A percentile compares a stretch with the other conserved stretches of the same genome.
phyloP scores from a whole-genome alignment of 2,113 vertebrate genomes.

The Caranx ignobilis region DNA sequence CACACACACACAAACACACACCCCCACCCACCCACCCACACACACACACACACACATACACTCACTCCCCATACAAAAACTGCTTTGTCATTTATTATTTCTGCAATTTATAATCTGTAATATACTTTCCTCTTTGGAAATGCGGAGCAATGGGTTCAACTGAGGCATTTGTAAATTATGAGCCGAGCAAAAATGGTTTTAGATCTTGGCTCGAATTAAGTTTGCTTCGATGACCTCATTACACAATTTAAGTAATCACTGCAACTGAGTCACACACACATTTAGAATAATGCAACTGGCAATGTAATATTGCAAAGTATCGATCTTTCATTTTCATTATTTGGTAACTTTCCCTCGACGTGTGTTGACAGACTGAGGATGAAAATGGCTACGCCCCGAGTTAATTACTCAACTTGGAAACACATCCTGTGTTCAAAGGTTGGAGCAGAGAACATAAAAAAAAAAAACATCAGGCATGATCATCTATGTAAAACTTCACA shows the following conservation, averaged over 20 bases:
- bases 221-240: slow-evolving; percentile 76
- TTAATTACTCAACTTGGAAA: slow-evolving; percentile 75
- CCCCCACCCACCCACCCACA: slow-evolving; percentile 1
- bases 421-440: slow-evolving; percentile 83
- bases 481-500: slow-evolving; percentile 80
- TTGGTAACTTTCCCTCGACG: slow-evolving; percentile 49
- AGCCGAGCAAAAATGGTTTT: slow-evolving; percentile 58
- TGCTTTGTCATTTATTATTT: slow-evolving; percentile 69
- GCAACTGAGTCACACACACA: slow-evolving; percentile 54
- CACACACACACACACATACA: slow-evolving; percentile 30
- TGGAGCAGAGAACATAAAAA: slow-evolving; percentile 67
- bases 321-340: slow-evolving; percentile 69
- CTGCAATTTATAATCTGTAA: slow-evolving; percentile 65
- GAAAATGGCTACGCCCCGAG: slow-evolving; percentile 63
- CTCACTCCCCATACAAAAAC: slow-evolving; percentile 46
- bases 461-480: slow-evolving; percentile 75
- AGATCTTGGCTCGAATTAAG: slow-evolving; percentile 74
- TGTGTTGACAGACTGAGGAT: slow-evolving; percentile 54
- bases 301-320: slow-evolving; percentile 63
- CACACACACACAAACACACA: slow-evolving; percentile 7
- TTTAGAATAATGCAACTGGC: slow-evolving; percentile 65
- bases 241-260: slow-evolving; percentile 76
- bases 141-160: slow-evolving; percentile 67
- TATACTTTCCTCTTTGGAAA: slow-evolving; percentile 65
- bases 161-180: slow-evolving; percentile 69